Evolutionary conservation across 2,797 vertebrate genomes (phyloP).

Genomic region (Tauraco hartlaubi): DNA sequence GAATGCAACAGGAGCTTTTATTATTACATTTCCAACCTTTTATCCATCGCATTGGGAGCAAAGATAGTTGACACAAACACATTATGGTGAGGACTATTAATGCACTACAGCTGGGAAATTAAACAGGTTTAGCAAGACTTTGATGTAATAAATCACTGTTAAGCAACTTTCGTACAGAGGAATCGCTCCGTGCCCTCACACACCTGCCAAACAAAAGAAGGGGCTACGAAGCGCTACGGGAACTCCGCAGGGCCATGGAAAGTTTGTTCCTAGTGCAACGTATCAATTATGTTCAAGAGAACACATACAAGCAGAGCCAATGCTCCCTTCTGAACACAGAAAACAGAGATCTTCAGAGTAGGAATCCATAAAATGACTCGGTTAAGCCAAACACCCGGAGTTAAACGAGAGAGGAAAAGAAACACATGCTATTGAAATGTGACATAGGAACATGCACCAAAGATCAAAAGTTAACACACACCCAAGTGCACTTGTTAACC

Average conservation of each 20-base stretch:
- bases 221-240: not conserved
- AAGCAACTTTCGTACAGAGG: not conserved
- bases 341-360: constrained; percentile 1
- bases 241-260: not conserved
- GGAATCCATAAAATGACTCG: not conserved
- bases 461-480: constrained; percentile 41
- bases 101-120: constrained; percentile 35
- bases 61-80: constrained; percentile 38
- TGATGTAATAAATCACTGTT: not conserved
- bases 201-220: not conserved
- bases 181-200: not conserved
- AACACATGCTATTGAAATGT: constrained; percentile 43
- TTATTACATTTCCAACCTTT: constrained; percentile 30
- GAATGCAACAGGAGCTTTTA: constrained; percentile 50
- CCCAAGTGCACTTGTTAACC: constrained; percentile 35
- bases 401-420: constrained; percentile 26
- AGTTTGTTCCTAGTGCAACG: not conserved
- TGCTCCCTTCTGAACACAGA: constrained; percentile 8
- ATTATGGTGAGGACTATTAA: constrained; percentile 23
- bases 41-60: constrained; percentile 40
- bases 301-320: not conserved
- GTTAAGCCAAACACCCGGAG: not conserved
- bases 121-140: constrained; percentile 22
- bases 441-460: not conserved
- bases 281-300: not conserved